Evolutionary conservation across 2,888 invertebrate species (phyloP).

Genomic region (Crossocerus cetratus): DNA sequence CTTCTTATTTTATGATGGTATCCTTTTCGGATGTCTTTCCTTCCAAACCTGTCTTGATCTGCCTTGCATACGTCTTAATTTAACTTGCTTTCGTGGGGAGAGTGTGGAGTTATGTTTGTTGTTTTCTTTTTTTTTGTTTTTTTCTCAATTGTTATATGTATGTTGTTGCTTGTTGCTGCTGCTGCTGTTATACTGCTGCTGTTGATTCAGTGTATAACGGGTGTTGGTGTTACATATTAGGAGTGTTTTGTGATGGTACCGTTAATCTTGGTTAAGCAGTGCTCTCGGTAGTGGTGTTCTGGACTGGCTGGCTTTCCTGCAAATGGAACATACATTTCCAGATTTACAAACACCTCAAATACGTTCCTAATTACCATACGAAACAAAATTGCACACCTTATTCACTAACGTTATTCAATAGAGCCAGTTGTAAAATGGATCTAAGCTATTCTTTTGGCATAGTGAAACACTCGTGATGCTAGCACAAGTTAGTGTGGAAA

Average conservation of each 20-base stretch:
- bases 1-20: conserved; percentile 16
- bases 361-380: too few relatives aligned
- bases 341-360: too few relatives aligned
- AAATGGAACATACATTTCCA: conserved; percentile 18
- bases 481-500: too few relatives aligned
- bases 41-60: conserved; percentile 5
- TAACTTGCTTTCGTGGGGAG: conserved; percentile 64
- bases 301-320: conserved; percentile 80
- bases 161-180: conserved; percentile 32
- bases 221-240: conserved; percentile 67
- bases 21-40: conserved; percentile 2
- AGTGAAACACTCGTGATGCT: too few relatives aligned
- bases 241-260: conserved; percentile 60
- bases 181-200: conserved; percentile 44
- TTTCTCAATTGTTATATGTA: conserved; percentile 61
- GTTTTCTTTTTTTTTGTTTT: conserved; percentile 62
- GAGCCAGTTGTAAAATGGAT: too few relatives aligned
- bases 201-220: conserved; percentile 64
- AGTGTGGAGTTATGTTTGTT: conserved; percentile 70
- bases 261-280: conserved; percentile 78
- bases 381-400: too few relatives aligned
- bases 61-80: conserved; percentile 54
- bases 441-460: too few relatives aligned
- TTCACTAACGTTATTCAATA: not conserved
- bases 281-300: conserved; percentile 81